phyloP scores from a whole-genome alignment of 2,888 invertebrate species.

The Flexamia atlantica region DNA sequence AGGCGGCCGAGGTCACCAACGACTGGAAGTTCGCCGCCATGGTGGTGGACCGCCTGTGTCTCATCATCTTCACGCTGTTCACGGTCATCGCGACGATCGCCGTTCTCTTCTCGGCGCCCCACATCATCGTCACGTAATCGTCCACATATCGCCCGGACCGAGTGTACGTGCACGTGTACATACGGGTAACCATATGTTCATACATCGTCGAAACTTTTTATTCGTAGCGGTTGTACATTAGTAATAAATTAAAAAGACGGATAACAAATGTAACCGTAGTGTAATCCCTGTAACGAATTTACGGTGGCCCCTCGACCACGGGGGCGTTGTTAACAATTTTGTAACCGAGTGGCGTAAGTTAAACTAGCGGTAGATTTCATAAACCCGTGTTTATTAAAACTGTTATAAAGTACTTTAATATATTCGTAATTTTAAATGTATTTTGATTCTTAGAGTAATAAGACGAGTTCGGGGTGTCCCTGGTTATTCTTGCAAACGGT shows the following conservation, averaged over 20 bases:
- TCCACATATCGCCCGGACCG: slow-evolving; percentile 59
- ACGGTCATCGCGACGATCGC: slow-evolving; percentile 98
- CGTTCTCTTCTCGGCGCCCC: slow-evolving; percentile 97
- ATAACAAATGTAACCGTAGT: slow-evolving; percentile 55
- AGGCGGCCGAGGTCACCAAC: slow-evolving; percentile 95
- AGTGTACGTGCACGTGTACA: slow-evolving; percentile 27
- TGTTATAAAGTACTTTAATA: slow-evolving; percentile 58
- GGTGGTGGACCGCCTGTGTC: slow-evolving; percentile 99
- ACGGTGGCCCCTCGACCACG: not conserved
- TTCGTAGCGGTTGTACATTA: slow-evolving; percentile 62
- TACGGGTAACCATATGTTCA: slow-evolving; percentile 59
- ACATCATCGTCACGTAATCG: slow-evolving; percentile 92
- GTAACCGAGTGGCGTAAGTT: slow-evolving; percentile 15
- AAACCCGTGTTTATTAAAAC: slow-evolving; percentile 55
- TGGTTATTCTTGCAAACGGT: slow-evolving; percentile 22
- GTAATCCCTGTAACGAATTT: slow-evolving; percentile 44
- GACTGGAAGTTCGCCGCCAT: slow-evolving; percentile 99
- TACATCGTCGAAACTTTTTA: slow-evolving; percentile 65
- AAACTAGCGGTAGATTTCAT: slow-evolving; percentile 56
- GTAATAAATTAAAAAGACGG: slow-evolving; percentile 55
- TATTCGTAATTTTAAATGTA: slow-evolving; percentile 60
- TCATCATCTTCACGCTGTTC: slow-evolving; percentile 99
- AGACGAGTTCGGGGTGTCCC: slow-evolving; percentile 43
- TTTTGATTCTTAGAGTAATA: slow-evolving; percentile 56
- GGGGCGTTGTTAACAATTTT: slow-evolving; percentile 46